A percentile compares a stretch with the other conserved stretches of the same genome.
These are phyloP conservation scores for Cricetomys ansorgei DNA, from an alignment of 2,113 vertebrate genomes.

Conservation along the genomic window DNA sequence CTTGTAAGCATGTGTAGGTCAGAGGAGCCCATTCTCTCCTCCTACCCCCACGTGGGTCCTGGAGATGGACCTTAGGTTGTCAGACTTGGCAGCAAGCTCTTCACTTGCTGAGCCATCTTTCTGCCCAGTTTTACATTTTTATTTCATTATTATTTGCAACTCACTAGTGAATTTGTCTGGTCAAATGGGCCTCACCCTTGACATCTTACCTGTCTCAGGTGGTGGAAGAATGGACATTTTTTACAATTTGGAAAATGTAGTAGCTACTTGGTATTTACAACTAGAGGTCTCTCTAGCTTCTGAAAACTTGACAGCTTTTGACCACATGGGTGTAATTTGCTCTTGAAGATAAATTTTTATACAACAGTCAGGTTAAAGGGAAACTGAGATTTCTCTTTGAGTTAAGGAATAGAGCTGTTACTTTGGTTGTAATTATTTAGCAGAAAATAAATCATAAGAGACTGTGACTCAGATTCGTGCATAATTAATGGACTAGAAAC, in stretches of 20 bases:
- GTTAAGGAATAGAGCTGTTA: conserved; percentile 7
- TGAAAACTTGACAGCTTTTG: conserved; percentile 35
- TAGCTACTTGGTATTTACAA: conserved; percentile 36
- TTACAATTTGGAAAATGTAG: not conserved
- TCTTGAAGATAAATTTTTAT: conserved; percentile 45
- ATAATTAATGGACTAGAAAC: conserved; percentile 15
- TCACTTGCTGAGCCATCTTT: not conserved
- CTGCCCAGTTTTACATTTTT: not conserved
- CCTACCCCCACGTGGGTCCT: not conserved
- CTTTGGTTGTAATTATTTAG: conserved; percentile 20
- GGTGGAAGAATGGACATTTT: conserved; percentile 30
- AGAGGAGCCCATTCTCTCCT: not conserved
- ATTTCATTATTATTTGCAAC: conserved; percentile 23
- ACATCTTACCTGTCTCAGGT: conserved; percentile 5
- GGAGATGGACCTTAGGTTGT: not conserved
- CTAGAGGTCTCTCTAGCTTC: conserved; percentile 44
- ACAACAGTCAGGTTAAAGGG: conserved; percentile 32
- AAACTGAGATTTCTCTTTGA: conserved; percentile 18
- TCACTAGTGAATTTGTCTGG: conserved; percentile 6
- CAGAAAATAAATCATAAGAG: conserved; percentile 22
- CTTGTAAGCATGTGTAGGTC: not conserved
- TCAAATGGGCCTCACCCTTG: conserved; percentile 18
- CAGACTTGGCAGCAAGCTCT: not conserved
- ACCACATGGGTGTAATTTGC: conserved; percentile 4
- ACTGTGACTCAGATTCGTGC: not conserved